phyloP scores from a whole-genome alignment of 1,140 invertebrate species.

The Psix sp. region DNA sequence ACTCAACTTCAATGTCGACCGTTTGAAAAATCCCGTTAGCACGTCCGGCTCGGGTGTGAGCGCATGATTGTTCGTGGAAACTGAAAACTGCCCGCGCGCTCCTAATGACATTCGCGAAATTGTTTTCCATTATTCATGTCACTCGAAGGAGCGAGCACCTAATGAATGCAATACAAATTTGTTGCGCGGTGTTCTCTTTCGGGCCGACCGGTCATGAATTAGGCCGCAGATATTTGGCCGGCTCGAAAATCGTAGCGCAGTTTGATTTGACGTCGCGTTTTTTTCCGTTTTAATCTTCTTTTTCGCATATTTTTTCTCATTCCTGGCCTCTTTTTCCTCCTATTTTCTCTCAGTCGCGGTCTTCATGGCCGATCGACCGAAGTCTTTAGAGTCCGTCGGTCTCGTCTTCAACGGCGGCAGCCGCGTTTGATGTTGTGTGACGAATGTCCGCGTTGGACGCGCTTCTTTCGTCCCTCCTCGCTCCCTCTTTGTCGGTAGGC shows the following conservation, averaged over 20 bases:
- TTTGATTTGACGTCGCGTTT: conserved; percentile 52
- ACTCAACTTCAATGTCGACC: too few relatives aligned
- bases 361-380: conserved; percentile 72
- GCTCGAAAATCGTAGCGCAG: conserved; percentile 53
- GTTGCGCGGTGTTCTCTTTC: conserved; percentile 47
- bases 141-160: conserved; percentile 12
- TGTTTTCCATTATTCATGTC: conserved; percentile 57
- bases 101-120: conserved; percentile 50
- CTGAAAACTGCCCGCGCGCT: conserved; percentile 30
- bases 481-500: conserved; percentile 34
- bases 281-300: conserved; percentile 58
- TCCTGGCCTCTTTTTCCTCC: conserved; percentile 56
- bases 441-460: conserved; percentile 73
- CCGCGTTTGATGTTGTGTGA: conserved; percentile 75
- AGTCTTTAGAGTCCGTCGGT: conserved; percentile 73
- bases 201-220: conserved; percentile 40
- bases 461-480: conserved; percentile 58
- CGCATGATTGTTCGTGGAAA: conserved; percentile 48
- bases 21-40: conserved; percentile 45
- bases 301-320: conserved; percentile 62
- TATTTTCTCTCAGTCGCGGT: conserved; percentile 61
- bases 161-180: conserved; percentile 58
- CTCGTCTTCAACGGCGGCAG: conserved; percentile 71
- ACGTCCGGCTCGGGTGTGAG: conserved; percentile 15
- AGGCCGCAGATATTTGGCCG: conserved; percentile 51